Evolutionary conservation across 2,113 vertebrate genomes (phyloP), one percentile per base, ranked within the genome.

Genomic region (Halichoeres trimaculatus): DNA sequence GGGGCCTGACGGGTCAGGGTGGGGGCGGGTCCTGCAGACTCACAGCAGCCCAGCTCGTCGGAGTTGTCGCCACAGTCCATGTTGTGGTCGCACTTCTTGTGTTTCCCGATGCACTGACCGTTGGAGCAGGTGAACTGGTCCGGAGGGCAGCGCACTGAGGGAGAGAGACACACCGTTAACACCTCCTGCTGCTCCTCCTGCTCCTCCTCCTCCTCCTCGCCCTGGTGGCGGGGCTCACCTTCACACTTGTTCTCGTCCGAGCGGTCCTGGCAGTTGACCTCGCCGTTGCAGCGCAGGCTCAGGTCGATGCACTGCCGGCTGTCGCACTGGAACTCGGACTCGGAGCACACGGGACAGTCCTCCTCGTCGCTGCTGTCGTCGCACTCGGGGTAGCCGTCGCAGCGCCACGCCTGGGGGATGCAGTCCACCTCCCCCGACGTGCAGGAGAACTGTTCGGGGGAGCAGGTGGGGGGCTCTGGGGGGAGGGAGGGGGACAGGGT

Each of bases 361-460:
- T 94, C 94, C 72, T 99, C 98, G 0, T 99, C 97, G 1, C 98
- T 99, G 80, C 95, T 91, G 84, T 99, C 98, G 38, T 98, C 96
- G 0, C 98, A 99, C 57, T 99, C 98, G 0, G 95, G 90, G 77
- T 93, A 97, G 0, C 98, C 97, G 51, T 99, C 98, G 1, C 98
- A 99, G 8, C 97, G 91, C 97, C 98, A 99, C 1, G 96, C 95
- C 84, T 95, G 95, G 0, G 98, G 98, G 85, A 99, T 99, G 80
- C 98, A 99, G 94, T 98, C 97, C 84, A 98, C 97, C 84, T 99
- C 98, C 0, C 98, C 98, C 0, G 96, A 97, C 45, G 92, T 92
- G 80, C 98, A 99, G 54, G 97, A 96, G 90, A 99, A 99, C 90
- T 99, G 96, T 86, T 98, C 96, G 10, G 98, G 97, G 24, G 97